Percentiles rank a stretch among this genome's conserved stretches.
Conservation (phyloP, 2,888 invertebrate species). For the Mimachlamys varia region DNA sequence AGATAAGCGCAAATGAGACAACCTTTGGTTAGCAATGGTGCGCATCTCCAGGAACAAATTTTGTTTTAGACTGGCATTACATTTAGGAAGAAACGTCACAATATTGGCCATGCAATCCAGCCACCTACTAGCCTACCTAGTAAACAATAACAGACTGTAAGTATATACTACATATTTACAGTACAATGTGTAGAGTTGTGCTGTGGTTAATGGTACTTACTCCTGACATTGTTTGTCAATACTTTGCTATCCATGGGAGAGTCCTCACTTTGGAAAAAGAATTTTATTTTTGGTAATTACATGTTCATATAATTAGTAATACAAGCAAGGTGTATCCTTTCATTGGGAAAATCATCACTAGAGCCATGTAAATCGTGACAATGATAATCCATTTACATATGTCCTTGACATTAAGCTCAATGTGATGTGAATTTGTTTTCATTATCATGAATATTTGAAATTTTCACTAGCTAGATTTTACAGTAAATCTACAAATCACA, state of each 20-base stretch:
- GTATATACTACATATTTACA: background rate
- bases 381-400: background rate
- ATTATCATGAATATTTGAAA: too few species aligned
- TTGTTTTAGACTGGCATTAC: background rate
- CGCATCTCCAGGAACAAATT: background rate
- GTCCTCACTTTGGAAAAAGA: constrained; percentile 32
- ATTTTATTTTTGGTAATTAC: constrained; percentile 22
- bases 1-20: too few species aligned
- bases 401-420: too few species aligned
- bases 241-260: constrained; percentile 26
- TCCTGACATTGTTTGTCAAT: constrained; percentile 30
- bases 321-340: background rate
- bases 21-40: too few species aligned
- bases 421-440: too few species aligned
- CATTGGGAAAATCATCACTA: background rate
- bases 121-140: constrained; percentile 9
- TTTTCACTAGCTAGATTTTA: too few species aligned
- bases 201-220: background rate
- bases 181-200: constrained; percentile 19
- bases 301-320: background rate
- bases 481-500: too few species aligned
- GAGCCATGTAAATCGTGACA: background rate
- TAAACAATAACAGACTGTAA: constrained; percentile 1
- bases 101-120: constrained; percentile 17
- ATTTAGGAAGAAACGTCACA: background rate